phyloP scores from a whole-genome alignment of 2,888 invertebrate species.

The Tinea pellionella region DNA sequence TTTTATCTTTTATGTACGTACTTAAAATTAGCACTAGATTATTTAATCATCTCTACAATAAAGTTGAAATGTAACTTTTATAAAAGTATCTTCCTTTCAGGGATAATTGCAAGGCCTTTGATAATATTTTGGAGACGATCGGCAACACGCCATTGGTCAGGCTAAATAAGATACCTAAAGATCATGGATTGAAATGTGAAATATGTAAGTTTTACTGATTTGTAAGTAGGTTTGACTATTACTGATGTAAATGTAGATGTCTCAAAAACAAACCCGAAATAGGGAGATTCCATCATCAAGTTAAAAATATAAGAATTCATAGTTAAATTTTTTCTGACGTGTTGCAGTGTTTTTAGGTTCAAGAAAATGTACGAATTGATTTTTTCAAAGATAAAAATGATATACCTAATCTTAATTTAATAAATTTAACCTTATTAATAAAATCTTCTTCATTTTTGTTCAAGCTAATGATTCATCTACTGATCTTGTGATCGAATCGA shows the following conservation, averaged over 20 bases:
- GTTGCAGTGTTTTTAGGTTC: too few relatives aligned
- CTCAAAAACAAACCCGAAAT: too few relatives aligned
- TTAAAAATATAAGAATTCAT: too few relatives aligned
- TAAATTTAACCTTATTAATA: background rate
- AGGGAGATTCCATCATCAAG: too few relatives aligned
- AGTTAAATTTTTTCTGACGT: too few relatives aligned
- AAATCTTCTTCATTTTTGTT: background rate
- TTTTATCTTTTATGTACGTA: too few relatives aligned
- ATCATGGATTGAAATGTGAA: conserved; percentile 84
- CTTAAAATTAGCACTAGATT: too few relatives aligned
- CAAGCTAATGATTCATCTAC: background rate
- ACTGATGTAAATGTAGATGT: too few relatives aligned
- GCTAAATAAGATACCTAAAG: conserved; percentile 81
- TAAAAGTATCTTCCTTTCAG: background rate
- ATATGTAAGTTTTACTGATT: conserved; percentile 79
- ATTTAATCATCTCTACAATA: too few relatives aligned
- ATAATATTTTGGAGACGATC: conserved; percentile 77
- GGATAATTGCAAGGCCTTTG: conserved; percentile 51
- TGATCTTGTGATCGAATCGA: background rate
- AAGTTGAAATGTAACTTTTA: too few relatives aligned
- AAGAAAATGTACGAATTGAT: too few relatives aligned
- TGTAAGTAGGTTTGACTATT: too few relatives aligned
- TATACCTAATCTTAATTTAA: background rate
- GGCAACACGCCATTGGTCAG: conserved; percentile 88
- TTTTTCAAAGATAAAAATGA: background rate